Evolutionary conservation across 2,113 vertebrate species (phyloP).

Genomic region (Cettia cetti): DNA sequence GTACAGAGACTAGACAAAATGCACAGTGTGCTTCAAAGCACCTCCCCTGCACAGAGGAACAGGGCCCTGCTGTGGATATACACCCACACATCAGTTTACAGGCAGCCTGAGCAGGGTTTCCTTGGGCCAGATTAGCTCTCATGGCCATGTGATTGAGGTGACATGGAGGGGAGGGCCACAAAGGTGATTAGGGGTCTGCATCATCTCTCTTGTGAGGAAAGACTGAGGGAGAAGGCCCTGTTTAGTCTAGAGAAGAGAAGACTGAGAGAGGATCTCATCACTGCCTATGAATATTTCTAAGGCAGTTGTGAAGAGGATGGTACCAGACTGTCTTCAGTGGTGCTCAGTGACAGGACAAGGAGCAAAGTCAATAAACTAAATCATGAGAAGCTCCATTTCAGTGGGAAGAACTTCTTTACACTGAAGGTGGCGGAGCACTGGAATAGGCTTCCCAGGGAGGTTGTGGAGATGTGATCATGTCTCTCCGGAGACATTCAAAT

Average conservation of each 20-base stretch:
- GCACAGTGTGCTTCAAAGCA: not conserved
- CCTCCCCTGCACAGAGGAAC: not conserved
- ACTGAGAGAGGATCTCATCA: not conserved
- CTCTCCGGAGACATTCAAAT: not conserved
- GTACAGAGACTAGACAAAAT: not conserved
- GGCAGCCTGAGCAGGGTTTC: not conserved
- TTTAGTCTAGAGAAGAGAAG: not conserved
- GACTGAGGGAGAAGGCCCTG: not conserved
- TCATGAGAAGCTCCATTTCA: not conserved
- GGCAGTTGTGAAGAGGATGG: fast-evolving
- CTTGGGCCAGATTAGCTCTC: not conserved
- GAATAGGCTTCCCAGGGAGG: not conserved
- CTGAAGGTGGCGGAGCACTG: not conserved
- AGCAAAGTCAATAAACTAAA: not conserved
- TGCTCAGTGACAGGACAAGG: not conserved
- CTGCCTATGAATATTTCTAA: not conserved
- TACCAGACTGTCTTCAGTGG: not conserved
- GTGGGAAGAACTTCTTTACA: not conserved
- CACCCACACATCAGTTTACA: not conserved
- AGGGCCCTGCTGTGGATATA: not conserved
- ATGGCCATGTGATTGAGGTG: not conserved
- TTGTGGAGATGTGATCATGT: fast-evolving
- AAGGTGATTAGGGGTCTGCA: not conserved
- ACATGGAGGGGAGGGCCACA: not conserved
- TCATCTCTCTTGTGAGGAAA: not conserved